Base-by-base conservation (phyloP, 2,797 vertebrate genomes). In the Amphiprion clarkii region DNA sequence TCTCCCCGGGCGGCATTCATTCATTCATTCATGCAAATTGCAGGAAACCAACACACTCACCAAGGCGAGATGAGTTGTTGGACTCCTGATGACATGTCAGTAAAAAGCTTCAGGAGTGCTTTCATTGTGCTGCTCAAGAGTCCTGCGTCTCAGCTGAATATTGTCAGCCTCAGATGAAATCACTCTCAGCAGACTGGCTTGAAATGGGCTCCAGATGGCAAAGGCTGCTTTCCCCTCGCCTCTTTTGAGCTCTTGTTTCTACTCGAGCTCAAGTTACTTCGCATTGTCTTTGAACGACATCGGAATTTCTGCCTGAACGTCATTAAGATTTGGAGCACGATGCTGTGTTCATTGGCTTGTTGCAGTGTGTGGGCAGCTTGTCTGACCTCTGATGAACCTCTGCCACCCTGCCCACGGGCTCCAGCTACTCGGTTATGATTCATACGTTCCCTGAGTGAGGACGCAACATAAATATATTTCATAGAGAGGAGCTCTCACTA, bases 371-470 rank as follows among this genome's bases (percentile, higher is more conserved):
- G 76, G 81, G 82, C 53, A 53, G 64, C 49, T 55, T 0, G 80
- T 85, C 78, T 87, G 88, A 82, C 86, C 90, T 80, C 73, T 58
- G 59, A 27, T 86, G 79, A 88, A 86, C 84, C 55, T 5, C 6
- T 60, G 71, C 76, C 76, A 69, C 57, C 46, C 75, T 80, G 75
- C 78, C 86, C 66, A 78, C 71, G 19, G 79, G 84, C 69, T 79
- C 19, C 67, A 51, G 31, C 59, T 57, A 51, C 74, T 77, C 65
- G 13, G 57, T 57, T 78, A 61, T 87, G 87, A 92, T 78, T 88
- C 87, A 85, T 81, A 40, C 31, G 27, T 67, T 33, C 56, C 52
- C 48, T 10, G 44, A 16, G 42, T 17, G n/a, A 53, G 71, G 23
- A 69, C 49, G 36, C 36, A 59, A 51, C 52, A 48, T 57, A 53